A percentile compares a stretch with the other conserved stretches of the same genome.
Evolutionary conservation across 2,113 vertebrate genomes (phyloP).

Genomic region (Psephotus haematonotus): DNA sequence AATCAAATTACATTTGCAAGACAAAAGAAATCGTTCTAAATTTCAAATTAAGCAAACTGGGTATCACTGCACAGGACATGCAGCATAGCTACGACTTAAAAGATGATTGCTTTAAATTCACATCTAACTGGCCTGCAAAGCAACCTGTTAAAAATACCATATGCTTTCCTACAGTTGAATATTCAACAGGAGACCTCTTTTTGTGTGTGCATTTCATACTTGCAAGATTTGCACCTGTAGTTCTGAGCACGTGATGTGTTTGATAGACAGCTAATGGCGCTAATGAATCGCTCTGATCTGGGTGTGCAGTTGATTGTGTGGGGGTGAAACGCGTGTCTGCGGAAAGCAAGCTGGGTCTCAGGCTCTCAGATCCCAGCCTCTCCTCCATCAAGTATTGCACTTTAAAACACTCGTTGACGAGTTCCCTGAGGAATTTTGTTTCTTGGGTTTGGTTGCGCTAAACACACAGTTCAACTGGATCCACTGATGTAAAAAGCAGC

Average conservation of each 20-base stretch:
- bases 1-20: constrained; percentile 62
- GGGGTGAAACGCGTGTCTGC: neutral
- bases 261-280: constrained; percentile 56
- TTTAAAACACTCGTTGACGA: constrained; percentile 71
- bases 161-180: constrained; percentile 65
- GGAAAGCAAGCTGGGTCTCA: constrained; percentile 7
- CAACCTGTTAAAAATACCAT: constrained; percentile 67
- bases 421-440: constrained; percentile 32
- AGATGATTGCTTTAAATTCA: constrained; percentile 71
- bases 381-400: constrained; percentile 82
- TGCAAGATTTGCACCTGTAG: constrained; percentile 65
- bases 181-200: constrained; percentile 71
- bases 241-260: constrained; percentile 41
- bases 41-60: constrained; percentile 60
- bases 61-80: constrained; percentile 62
- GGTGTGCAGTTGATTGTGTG: constrained; percentile 23
- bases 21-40: constrained; percentile 65
- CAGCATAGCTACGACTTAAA: constrained; percentile 54
- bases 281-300: constrained; percentile 56
- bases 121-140: constrained; percentile 69
- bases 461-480: constrained; percentile 38
- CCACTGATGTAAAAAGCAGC: constrained; percentile 44
- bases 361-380: constrained; percentile 16
- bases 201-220: constrained; percentile 70
- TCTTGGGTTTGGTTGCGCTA: constrained; percentile 7